Conservation (phyloP, 1,140 invertebrate genomes). For the Laupala kohalensis region DNA sequence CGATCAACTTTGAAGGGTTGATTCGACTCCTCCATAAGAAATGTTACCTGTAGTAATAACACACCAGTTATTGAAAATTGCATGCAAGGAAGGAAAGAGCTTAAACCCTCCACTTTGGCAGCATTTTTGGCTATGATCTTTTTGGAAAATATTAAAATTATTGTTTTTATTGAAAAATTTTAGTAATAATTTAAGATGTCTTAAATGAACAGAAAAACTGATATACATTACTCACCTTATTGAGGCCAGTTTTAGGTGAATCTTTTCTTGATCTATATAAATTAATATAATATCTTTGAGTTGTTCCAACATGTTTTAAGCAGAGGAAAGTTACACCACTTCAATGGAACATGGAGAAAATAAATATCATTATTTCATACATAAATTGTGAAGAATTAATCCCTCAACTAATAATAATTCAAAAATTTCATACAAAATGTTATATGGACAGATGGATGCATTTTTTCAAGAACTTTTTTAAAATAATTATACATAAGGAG, state of each 20-base stretch:
- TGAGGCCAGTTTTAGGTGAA: slow-evolving; percentile 4
- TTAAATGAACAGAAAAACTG: background rate
- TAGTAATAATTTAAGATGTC: background rate
- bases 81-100: too few species aligned
- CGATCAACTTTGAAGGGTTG: slow-evolving; percentile 28
- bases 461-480: too few species aligned
- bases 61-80: too few species aligned
- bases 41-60: slow-evolving; percentile 3
- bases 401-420: too few species aligned
- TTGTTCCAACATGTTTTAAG: slow-evolving; percentile 9
- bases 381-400: background rate
- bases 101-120: too few species aligned
- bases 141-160: background rate
- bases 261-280: slow-evolving; percentile 11
- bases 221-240: slow-evolving; percentile 3
- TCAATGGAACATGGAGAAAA: background rate
- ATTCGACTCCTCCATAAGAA: background rate
- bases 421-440: background rate
- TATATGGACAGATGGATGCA: background rate
- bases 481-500: too few species aligned
- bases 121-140: too few species aligned
- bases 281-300: slow-evolving; percentile 12
- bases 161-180: background rate
- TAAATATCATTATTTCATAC: background rate
- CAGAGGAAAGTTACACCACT: slow-evolving; percentile 12